Conservation (phyloP, 2,888 invertebrate species). For the Himalopsyche anomala region DNA sequence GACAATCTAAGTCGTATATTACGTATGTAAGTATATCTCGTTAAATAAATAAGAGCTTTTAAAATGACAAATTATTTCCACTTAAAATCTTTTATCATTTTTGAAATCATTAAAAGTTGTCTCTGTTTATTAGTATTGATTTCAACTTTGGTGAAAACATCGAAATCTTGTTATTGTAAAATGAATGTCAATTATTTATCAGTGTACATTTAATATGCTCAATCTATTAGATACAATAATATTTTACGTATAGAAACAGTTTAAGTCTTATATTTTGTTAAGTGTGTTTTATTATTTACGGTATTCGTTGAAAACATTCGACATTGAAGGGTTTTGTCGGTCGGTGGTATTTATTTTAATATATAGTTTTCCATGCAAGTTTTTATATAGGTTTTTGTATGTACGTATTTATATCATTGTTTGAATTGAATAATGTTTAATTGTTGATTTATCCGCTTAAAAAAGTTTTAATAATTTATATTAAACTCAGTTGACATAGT, state of each 20-base stretch:
- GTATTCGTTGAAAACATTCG: neutral
- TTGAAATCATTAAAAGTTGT: neutral
- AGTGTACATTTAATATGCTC: neutral
- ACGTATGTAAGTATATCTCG: neutral
- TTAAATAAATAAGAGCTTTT: neutral
- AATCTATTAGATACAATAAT: neutral
- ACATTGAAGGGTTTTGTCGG: neutral
- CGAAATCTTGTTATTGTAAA: neutral
- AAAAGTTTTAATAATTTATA: too few species aligned
- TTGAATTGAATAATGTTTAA: too few species aligned
- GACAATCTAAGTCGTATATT: neutral
- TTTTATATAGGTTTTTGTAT: too few species aligned
- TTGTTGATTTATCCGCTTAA: too few species aligned
- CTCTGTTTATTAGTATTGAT: neutral
- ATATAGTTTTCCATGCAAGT: too few species aligned
- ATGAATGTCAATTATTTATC: neutral
- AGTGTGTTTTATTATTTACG: conserved; percentile 18
- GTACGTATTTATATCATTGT: too few species aligned
- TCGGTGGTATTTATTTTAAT: neutral
- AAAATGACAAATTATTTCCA: neutral
- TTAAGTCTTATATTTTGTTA: neutral
- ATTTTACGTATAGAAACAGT: neutral
- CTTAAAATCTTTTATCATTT: neutral
- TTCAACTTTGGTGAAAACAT: neutral
- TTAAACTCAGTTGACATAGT: too few species aligned